phyloP scores from a whole-genome alignment of 2,888 invertebrate genomes.

The Eilema sororculum region DNA sequence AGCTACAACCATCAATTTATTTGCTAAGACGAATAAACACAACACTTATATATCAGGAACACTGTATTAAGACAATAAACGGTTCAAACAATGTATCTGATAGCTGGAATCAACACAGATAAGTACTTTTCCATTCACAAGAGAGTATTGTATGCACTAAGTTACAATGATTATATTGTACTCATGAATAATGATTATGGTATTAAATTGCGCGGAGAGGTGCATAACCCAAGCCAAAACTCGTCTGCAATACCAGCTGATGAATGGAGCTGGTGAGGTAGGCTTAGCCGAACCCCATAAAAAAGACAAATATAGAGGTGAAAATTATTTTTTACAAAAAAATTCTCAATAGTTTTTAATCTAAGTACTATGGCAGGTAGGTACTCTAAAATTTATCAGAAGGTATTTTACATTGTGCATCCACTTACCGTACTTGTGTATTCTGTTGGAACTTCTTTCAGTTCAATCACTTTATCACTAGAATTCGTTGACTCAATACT shows the following conservation, averaged over 20 bases:
- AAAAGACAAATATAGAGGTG: too few relatives aligned
- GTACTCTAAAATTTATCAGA: not conserved
- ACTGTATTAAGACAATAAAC: slow-evolving; percentile 23
- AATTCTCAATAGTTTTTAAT: not conserved
- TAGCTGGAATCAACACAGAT: slow-evolving; percentile 33
- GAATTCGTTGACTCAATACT: not conserved
- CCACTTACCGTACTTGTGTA: slow-evolving; percentile 5
- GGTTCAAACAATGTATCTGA: slow-evolving; percentile 30
- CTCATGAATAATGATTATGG: not conserved
- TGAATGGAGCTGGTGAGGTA: too few relatives aligned
- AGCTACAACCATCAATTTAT: not conserved
- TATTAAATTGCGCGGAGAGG: not conserved
- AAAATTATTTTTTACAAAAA: too few relatives aligned
- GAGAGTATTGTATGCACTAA: slow-evolving; percentile 4
- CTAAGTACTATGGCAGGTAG: not conserved
- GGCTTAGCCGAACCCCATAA: too few relatives aligned
- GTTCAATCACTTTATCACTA: slow-evolving; percentile 2
- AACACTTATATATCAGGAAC: not conserved
- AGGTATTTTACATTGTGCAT: not conserved
- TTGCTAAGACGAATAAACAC: slow-evolving; percentile 6
- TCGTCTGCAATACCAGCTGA: too few relatives aligned
- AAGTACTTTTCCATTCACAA: slow-evolving; percentile 34
- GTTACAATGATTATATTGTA: not conserved
- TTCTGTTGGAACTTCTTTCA: slow-evolving; percentile 3
- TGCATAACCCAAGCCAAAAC: too few relatives aligned